Conservation (phyloP, 2,797 vertebrate genomes). For the Microhierax caerulescens region DNA sequence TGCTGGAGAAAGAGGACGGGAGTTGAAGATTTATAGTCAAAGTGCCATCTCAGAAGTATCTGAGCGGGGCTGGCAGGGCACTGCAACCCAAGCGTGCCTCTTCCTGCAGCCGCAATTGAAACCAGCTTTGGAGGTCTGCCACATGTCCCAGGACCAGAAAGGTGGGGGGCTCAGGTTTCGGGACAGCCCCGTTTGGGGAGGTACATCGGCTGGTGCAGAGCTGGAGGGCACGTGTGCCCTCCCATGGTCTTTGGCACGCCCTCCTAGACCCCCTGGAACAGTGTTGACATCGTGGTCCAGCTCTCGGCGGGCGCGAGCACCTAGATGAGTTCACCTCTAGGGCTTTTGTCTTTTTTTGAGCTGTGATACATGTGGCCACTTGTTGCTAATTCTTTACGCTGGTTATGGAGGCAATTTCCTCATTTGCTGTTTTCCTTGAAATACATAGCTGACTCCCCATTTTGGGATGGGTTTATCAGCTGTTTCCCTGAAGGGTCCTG, state of each 20-base stretch:
- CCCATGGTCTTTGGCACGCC: neutral
- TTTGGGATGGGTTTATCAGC: neutral
- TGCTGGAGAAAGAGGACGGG: slow-evolving; percentile 1
- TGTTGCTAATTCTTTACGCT: neutral
- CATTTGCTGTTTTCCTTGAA: neutral
- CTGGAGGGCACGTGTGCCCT: neutral
- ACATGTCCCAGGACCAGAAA: neutral
- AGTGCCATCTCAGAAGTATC: neutral
- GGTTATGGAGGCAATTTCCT: neutral
- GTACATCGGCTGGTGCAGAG: neutral
- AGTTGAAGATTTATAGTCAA: neutral
- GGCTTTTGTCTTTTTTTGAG: neutral
- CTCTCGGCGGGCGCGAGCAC: neutral
- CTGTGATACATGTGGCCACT: neutral
- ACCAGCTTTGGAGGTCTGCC: neutral
- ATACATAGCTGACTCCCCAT: too few species aligned
- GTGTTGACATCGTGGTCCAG: too few species aligned
- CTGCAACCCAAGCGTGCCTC: neutral
- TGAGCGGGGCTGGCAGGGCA: neutral
- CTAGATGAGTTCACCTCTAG: neutral
- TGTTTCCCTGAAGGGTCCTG: neutral
- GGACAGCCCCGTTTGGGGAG: fast-evolving
- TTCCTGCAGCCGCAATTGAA: slow-evolving; percentile 28
- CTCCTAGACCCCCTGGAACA: too few species aligned
- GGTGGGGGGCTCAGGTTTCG: neutral